A percentile compares a stretch with the other conserved stretches of the same genome.
Conservation (phyloP, 2,113 vertebrate species). For the Chitala chitala region DNA sequence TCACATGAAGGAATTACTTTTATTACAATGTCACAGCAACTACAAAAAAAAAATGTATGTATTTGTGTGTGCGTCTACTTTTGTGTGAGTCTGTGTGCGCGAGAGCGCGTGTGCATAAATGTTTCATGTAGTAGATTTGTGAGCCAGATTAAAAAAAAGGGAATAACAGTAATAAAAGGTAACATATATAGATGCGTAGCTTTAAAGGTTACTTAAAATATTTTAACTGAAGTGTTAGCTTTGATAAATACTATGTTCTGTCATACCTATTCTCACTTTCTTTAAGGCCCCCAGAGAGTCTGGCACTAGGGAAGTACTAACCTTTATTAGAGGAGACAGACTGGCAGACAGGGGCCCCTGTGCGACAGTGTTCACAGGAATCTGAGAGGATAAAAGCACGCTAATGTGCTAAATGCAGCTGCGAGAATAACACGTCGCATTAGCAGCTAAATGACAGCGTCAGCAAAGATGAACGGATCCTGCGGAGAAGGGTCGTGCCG, state of each 20-base stretch:
- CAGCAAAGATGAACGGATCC: not conserved
- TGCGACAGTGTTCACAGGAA: not conserved
- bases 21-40: too few relatives aligned
- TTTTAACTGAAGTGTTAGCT: not conserved
- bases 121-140: too few relatives aligned
- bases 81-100: too few relatives aligned
- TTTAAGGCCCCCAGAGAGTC: not conserved
- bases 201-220: not conserved
- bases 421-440: not conserved
- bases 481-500: not conserved
- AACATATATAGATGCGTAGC: not conserved
- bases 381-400: not conserved
- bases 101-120: too few relatives aligned
- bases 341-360: not conserved
- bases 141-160: not conserved
- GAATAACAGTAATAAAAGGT: not conserved
- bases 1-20: too few relatives aligned
- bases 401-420: constrained; percentile 10
- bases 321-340: constrained; percentile 1
- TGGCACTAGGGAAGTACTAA: not conserved
- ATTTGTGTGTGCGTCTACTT: too few relatives aligned
- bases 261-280: not conserved
- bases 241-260: not conserved
- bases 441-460: not conserved
- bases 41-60: too few relatives aligned